Percentiles rank a stretch among this genome's conserved stretches.
phyloP scores from a whole-genome alignment of 1,140 invertebrate species.

The Capitella teleta region DNA sequence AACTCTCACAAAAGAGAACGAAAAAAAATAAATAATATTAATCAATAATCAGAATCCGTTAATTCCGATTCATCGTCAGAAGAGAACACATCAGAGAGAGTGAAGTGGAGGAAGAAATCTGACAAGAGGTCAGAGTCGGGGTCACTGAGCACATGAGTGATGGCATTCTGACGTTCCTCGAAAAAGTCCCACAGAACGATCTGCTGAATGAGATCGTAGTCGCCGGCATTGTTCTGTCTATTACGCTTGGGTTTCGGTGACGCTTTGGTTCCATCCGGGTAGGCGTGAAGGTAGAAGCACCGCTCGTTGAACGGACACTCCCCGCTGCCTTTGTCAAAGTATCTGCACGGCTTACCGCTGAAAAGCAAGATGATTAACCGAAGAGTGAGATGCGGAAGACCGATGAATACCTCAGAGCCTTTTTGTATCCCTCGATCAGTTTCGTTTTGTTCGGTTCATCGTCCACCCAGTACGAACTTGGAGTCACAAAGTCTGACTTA shows the following conservation, averaged over 20 bases:
- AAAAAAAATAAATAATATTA: too few species aligned
- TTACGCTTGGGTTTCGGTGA: conserved; percentile 58
- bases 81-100: too few species aligned
- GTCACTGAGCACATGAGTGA: too few species aligned
- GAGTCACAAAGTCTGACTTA: conserved; percentile 79
- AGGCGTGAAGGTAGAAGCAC: conserved; percentile 78
- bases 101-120: too few species aligned
- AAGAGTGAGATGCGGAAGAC: too few species aligned
- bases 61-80: too few species aligned
- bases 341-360: conserved; percentile 72
- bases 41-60: too few species aligned
- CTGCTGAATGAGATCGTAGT: conserved; percentile 51
- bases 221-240: conserved; percentile 46
- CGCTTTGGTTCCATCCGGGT: conserved; percentile 63
- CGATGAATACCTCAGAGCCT: conserved; percentile 53
- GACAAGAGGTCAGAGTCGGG: too few species aligned
- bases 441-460: conserved; percentile 74
- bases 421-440: conserved; percentile 68
- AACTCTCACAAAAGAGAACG: too few species aligned
- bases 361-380: too few species aligned
- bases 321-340: conserved; percentile 68
- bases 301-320: conserved; percentile 85
- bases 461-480: conserved; percentile 77
- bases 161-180: too few species aligned
- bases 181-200: conserved; percentile 62